Evolutionary conservation across 2,797 vertebrate genomes (phyloP).

Genomic region (Oryzias sinensis): DNA sequence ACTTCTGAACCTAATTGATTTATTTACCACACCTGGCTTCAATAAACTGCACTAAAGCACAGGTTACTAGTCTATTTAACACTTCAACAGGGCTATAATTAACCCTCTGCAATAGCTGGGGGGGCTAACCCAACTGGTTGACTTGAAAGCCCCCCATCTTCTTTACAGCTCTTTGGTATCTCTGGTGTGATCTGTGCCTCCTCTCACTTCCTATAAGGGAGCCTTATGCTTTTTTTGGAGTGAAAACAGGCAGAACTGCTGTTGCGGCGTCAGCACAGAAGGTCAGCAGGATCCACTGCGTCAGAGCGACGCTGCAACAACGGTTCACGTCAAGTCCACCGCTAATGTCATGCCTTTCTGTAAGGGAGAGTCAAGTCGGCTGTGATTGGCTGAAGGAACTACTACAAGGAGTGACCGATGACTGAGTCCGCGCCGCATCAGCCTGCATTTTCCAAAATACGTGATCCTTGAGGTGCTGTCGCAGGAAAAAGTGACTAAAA

Average conservation of each 20-base stretch:
- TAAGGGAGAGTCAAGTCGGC: slow-evolving; percentile 24
- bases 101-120: slow-evolving; percentile 53
- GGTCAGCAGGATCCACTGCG: neutral
- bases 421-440: slow-evolving; percentile 58
- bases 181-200: slow-evolving; percentile 51
- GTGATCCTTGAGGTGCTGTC: slow-evolving; percentile 30
- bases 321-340: neutral
- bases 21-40: slow-evolving; percentile 69
- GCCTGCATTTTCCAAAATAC: slow-evolving; percentile 39
- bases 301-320: slow-evolving; percentile 9
- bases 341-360: slow-evolving; percentile 13
- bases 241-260: slow-evolving; percentile 23
- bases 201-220: slow-evolving; percentile 53
- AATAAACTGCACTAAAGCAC: slow-evolving; percentile 56
- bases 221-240: slow-evolving; percentile 32
- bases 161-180: slow-evolving; percentile 55
- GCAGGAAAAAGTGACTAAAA: slow-evolving; percentile 22
- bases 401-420: slow-evolving; percentile 26
- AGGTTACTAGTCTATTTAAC: slow-evolving; percentile 69
- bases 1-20: slow-evolving; percentile 59
- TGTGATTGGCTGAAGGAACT: slow-evolving; percentile 22
- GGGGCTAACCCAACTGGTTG: slow-evolving; percentile 60
- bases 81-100: slow-evolving; percentile 69
- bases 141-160: slow-evolving; percentile 45
- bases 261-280: slow-evolving; percentile 19